phyloP scores from a whole-genome alignment of 1,140 invertebrate genomes.

The Drosophila kurseongensis region DNA sequence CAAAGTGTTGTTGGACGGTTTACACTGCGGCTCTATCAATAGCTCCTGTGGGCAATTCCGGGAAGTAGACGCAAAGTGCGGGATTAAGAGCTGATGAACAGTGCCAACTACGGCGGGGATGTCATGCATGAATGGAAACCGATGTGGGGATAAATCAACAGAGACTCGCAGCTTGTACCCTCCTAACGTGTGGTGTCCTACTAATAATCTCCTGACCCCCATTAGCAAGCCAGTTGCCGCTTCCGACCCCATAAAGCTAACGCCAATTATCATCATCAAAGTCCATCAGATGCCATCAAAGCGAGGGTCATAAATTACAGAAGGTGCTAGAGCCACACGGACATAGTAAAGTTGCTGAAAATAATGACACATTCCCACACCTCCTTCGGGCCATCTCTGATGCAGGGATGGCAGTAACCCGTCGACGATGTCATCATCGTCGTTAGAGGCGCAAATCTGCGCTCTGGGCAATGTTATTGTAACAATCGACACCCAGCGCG shows the following conservation, averaged over 20 bases:
- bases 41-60: conserved; percentile 14
- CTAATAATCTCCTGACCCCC: conserved; percentile 3
- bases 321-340: conserved; percentile 61
- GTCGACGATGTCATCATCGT: conserved; percentile 43
- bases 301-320: conserved; percentile 67
- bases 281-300: conserved; percentile 37
- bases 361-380: conserved; percentile 63
- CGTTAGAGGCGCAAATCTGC: conserved; percentile 76
- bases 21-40: conserved; percentile 41
- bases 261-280: conserved; percentile 27
- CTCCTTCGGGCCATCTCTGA: conserved; percentile 17
- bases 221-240: neutral
- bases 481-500: conserved; percentile 77
- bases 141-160: conserved; percentile 10
- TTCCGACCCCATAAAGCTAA: neutral
- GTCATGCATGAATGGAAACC: neutral
- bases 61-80: conserved; percentile 7
- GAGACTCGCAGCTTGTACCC: conserved; percentile 1
- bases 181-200: neutral
- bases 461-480: conserved; percentile 77
- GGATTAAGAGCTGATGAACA: conserved; percentile 28
- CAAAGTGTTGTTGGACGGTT: conserved; percentile 25
- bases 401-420: conserved; percentile 18
- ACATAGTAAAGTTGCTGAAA: conserved; percentile 46
- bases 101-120: conserved; percentile 1